phyloP scores from a whole-genome alignment of 2,113 vertebrate species.

The Macaca nemestrina region DNA sequence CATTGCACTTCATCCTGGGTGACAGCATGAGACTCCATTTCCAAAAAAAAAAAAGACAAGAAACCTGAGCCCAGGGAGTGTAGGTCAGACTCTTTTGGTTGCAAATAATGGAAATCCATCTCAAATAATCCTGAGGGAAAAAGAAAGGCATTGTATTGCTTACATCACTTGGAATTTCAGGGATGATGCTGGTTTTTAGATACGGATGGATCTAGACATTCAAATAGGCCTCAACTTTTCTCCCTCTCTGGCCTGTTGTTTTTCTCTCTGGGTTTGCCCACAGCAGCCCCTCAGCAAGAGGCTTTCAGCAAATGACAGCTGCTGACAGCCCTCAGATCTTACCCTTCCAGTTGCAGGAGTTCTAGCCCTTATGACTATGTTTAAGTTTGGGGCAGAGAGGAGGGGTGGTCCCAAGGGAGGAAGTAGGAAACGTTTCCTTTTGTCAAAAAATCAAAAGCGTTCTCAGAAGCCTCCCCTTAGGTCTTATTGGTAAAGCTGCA shows the following conservation, averaged over 20 bases:
- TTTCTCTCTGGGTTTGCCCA: background rate
- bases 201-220: background rate
- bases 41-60: too few species aligned
- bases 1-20: too few species aligned
- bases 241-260: background rate
- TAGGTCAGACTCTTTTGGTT: background rate
- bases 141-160: background rate
- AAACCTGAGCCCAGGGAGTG: background rate
- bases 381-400: background rate
- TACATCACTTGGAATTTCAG: background rate
- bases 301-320: background rate
- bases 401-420: background rate
- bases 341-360: background rate
- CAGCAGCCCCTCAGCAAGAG: background rate
- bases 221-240: background rate
- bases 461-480: background rate
- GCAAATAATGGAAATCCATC: background rate
- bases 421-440: background rate
- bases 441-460: background rate
- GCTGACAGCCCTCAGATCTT: background rate
- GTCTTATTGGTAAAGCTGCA: background rate
- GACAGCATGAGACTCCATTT: too few species aligned
- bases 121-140: background rate
- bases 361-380: background rate
- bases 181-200: background rate